Evolutionary conservation across 92 coral and sea anemone genomes (phyloP).

Genomic region (Muricea muricata): DNA sequence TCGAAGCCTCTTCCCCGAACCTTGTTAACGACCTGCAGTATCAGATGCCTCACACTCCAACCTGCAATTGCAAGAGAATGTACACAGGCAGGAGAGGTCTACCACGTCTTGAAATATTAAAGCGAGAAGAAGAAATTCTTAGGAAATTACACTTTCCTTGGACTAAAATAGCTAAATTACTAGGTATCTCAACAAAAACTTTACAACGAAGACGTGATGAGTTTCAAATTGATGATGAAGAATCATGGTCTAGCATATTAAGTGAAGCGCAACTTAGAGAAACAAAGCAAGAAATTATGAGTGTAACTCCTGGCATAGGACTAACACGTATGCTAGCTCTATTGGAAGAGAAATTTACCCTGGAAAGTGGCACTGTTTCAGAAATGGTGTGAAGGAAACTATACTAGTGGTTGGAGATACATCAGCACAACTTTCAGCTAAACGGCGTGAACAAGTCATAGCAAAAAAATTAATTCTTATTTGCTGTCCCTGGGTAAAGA

Average conservation of each 20-base stretch:
- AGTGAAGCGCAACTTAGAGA: constrained; percentile 37
- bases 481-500: too few relatives aligned
- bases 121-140: constrained; percentile 52
- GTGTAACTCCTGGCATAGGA: constrained; percentile 31
- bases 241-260: constrained; percentile 32
- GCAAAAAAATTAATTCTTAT: too few relatives aligned
- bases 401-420: too few relatives aligned
- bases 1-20: constrained; percentile 52
- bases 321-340: constrained; percentile 54
- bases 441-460: too few relatives aligned
- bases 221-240: constrained; percentile 41
- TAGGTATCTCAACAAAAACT: constrained; percentile 46
- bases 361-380: too few relatives aligned
- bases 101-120: constrained; percentile 61
- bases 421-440: too few relatives aligned
- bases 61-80: constrained; percentile 50
- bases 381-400: too few relatives aligned
- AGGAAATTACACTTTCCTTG: constrained; percentile 56
- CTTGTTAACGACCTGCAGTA: constrained; percentile 33
- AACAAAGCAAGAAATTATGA: constrained; percentile 43
- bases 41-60: neutral
- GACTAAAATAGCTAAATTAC: constrained; percentile 43
- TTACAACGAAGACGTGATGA: constrained; percentile 45
- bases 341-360: too few relatives aligned
- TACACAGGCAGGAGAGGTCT: constrained; percentile 72